Base-by-base conservation (phyloP, 2,888 invertebrate species). In the Drosophila leonis region DNA sequence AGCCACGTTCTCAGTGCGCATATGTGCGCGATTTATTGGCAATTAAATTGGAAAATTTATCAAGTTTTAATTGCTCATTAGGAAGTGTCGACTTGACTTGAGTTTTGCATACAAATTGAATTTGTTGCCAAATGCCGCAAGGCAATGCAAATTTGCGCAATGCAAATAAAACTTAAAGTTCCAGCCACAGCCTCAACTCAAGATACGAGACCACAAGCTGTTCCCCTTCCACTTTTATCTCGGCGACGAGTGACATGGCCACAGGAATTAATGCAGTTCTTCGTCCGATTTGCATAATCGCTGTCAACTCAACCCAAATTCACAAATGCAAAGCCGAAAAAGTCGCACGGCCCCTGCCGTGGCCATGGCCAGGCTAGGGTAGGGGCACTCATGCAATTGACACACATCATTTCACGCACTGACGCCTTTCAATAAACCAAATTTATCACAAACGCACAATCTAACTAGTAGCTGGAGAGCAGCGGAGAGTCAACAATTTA, bases 331-430 rank as follows among this genome's bases (percentile, higher is more conserved):
- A 65, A 71, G 66, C 63, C 64, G 20, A 39, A 68, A 76, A 80
- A 80, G 74, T 83, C 80, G 65, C 77, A 80, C 69, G 76, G 61
- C 75, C 51, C 46, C 31, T 29, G 24, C 33, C 68, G 62, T 57
- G 72, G 54, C 69, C 33, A 52, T 20, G 41, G 56, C 13, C 12
- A 12, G 20, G 33, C 18, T 12, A 18, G 62, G 42, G 46, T 15
- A 65, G 61, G 76, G 71, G 75, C 65, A 78, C 69, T 87, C 89
- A 87, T 93, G 93, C 92, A 92, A 93, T 93, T 93, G 93, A 93
- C 93, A 93, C 93, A 93, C 92, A 93, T 93, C 93, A 93, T 93
- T 93, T 93, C 91, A 93, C 93, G 93, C 92, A 90, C 92, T 93
- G 92, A 91, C 93, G 93, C 93, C 92, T 93, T 91, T 93, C 92